Conservation (phyloP, 53 echinoderm and acorn worm genomes). For the Zoroaster sp. region DNA sequence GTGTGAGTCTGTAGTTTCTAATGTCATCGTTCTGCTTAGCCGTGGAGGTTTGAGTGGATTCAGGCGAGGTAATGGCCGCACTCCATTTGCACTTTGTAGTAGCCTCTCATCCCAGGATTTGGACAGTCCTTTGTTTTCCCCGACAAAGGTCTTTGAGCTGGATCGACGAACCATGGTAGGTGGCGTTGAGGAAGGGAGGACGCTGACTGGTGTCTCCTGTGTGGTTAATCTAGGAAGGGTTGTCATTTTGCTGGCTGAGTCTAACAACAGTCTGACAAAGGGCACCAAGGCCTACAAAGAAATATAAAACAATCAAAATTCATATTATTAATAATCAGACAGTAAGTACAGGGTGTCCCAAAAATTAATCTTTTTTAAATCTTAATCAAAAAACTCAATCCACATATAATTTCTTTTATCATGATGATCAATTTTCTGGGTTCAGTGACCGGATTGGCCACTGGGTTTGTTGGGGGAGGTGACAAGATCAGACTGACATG, state of each 20-base stretch:
- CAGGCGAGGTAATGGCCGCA: constrained; percentile 54
- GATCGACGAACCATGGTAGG: constrained; percentile 52
- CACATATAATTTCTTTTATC: too few relatives aligned
- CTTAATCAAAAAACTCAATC: too few relatives aligned
- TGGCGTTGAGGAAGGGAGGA: constrained; percentile 37
- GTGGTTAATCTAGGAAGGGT: constrained; percentile 74
- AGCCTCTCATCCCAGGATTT: constrained; percentile 45
- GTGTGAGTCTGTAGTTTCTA: constrained; percentile 84
- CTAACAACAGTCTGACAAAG: neutral
- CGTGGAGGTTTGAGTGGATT: constrained; percentile 82
- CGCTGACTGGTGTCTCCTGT: constrained; percentile 60
- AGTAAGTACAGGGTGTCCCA: neutral
- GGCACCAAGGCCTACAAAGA: constrained; percentile 38
- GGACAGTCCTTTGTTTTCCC: neutral
- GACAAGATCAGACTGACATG: too few relatives aligned
- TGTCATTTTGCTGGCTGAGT: constrained; percentile 54
- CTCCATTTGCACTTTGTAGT: constrained; percentile 37
- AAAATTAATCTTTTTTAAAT: neutral
- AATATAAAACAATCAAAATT: too few relatives aligned
- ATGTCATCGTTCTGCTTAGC: constrained; percentile 64
- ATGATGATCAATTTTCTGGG: too few relatives aligned
- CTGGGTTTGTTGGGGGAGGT: too few relatives aligned
- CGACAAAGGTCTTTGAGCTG: constrained; percentile 42
- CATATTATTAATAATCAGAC: too few relatives aligned
- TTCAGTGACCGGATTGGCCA: too few relatives aligned